Percentiles rank a stretch among this genome's conserved stretches.
Evolutionary conservation across 2,888 invertebrate genomes (phyloP).

Genomic region (Ophion slaviceki): DNA sequence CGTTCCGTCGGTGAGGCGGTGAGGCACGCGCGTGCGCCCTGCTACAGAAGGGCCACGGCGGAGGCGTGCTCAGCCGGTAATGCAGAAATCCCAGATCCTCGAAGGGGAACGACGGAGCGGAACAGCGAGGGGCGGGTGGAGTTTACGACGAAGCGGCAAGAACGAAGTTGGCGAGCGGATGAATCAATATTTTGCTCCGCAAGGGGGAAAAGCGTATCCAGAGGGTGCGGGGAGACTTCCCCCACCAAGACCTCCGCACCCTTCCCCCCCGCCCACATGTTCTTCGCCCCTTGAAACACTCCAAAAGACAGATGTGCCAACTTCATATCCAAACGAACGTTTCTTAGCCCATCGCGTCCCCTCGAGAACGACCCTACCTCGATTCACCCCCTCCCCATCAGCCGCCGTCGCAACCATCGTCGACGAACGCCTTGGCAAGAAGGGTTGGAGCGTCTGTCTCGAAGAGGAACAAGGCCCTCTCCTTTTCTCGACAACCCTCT

Average conservation of each 20-base stretch:
- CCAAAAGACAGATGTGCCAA: conserved; percentile 44
- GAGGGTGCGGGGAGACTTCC: conserved; percentile 19
- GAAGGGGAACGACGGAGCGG: not conserved
- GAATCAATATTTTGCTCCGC: conserved; percentile 68
- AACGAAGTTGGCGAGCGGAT: conserved; percentile 56
- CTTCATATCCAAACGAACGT: not conserved
- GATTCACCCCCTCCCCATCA: too few relatives aligned
- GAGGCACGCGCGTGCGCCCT: not conserved
- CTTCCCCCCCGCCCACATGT: not conserved
- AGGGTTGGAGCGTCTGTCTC: too few relatives aligned
- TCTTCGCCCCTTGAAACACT: conserved; percentile 8
- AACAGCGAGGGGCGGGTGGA: conserved; percentile 34
- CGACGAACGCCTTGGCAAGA: too few relatives aligned
- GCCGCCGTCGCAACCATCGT: too few relatives aligned
- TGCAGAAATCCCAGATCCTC: conserved; percentile 40
- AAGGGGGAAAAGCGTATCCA: conserved; percentile 61
- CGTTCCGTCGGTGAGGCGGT: not conserved
- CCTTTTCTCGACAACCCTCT: too few relatives aligned
- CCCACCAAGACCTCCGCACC: not conserved
- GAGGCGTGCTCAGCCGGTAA: conserved; percentile 53
- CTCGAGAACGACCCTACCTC: too few relatives aligned
- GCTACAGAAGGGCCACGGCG: not conserved
- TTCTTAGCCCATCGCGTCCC: not conserved
- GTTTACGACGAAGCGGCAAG: conserved; percentile 44
- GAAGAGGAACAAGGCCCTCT: too few relatives aligned